Conservation (phyloP, 2,888 invertebrate species). For the Philereme transversata region DNA sequence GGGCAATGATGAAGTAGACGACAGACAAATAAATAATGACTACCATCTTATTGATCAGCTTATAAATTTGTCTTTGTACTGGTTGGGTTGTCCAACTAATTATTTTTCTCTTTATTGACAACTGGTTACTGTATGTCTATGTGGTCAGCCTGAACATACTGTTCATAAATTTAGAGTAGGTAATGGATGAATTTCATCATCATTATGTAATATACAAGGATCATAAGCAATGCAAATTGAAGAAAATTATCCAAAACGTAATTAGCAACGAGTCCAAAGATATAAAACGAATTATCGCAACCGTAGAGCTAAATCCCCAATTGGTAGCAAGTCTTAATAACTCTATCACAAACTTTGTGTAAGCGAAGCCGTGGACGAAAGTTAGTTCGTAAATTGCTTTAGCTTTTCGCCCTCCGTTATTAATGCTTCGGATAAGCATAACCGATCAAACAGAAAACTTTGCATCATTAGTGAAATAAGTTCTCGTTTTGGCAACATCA, state of each 20-base stretch:
- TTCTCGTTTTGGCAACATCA: slow-evolving; percentile 46
- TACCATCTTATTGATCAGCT: background rate
- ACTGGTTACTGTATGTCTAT: too few species aligned
- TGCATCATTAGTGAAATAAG: slow-evolving; percentile 56
- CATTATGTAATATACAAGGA: background rate
- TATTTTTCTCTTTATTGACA: too few species aligned
- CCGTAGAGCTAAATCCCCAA: slow-evolving; percentile 35
- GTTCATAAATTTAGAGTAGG: too few species aligned
- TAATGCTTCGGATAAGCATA: slow-evolving; percentile 51
- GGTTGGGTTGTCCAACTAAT: too few species aligned
- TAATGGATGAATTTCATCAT: too few species aligned
- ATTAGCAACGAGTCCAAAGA: slow-evolving; percentile 22
- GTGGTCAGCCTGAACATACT: too few species aligned
- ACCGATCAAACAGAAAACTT: slow-evolving; percentile 57
- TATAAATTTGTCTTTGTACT: too few species aligned
- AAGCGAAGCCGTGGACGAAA: slow-evolving; percentile 40
- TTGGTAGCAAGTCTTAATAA: slow-evolving; percentile 38
- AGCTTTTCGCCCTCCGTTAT: slow-evolving; percentile 42
- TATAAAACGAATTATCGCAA: slow-evolving; percentile 28
- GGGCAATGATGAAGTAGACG: slow-evolving; percentile 4
- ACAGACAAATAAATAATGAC: slow-evolving; percentile 3
- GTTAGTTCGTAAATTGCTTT: slow-evolving; percentile 47
- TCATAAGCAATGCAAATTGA: slow-evolving; percentile 25
- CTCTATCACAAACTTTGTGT: slow-evolving; percentile 39
- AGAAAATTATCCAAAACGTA: slow-evolving; percentile 16